phyloP scores from a whole-genome alignment of 92 coral and sea anemone species.

The Parazoanthus darwini region DNA sequence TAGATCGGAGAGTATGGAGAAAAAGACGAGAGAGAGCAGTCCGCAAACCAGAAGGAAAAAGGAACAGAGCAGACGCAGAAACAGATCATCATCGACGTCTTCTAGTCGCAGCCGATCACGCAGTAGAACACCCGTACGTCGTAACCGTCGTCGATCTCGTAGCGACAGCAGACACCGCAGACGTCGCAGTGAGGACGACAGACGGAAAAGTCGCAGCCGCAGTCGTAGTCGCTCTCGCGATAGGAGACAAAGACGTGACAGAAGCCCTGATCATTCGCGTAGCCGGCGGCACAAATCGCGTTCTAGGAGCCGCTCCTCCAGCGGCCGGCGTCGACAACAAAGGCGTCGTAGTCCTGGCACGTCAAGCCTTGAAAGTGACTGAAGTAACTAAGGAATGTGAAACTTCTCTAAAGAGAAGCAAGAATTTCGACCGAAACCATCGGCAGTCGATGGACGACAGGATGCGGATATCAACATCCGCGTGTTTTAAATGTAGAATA shows the following conservation, averaged over 20 bases:
- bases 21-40: constrained; percentile 18
- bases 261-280: constrained; percentile 3
- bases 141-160: constrained; percentile 19
- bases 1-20: background rate
- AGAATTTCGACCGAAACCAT: background rate
- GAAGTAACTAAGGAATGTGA: background rate
- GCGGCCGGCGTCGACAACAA: constrained; percentile 11
- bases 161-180: constrained; percentile 25
- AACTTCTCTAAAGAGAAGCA: background rate
- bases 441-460: background rate
- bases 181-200: constrained; percentile 7
- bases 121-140: background rate
- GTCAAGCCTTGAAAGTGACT: constrained; percentile 13
- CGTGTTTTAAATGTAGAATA: background rate
- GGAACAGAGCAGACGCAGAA: background rate
- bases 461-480: background rate
- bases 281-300: constrained; percentile 34
- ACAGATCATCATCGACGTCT: background rate
- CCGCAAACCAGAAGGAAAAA: background rate
- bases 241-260: constrained; percentile 16
- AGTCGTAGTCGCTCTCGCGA: constrained; percentile 35
- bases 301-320: constrained; percentile 34
- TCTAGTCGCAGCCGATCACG: constrained; percentile 33
- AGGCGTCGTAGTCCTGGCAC: constrained; percentile 11
- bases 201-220: constrained; percentile 10